Evolutionary conservation across 2,888 invertebrate genomes (phyloP), one percentile per base, ranked within the genome.

Genomic region (Parnassius orleans): DNA sequence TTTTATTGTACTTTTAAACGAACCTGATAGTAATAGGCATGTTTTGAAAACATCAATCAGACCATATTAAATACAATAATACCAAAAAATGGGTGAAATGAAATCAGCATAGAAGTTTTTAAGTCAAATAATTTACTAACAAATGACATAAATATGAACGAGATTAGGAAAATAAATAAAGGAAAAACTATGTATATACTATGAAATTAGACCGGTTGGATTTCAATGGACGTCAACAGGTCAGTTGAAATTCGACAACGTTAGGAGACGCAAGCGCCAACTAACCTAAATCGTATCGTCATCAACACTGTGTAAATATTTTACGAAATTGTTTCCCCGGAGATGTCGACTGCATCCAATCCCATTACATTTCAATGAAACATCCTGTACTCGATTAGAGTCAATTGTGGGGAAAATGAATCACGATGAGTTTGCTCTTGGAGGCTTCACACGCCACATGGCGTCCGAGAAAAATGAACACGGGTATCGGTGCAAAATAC

Each of bases 381-480:
- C 80, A 70, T 47, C 73, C 80, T 81, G 72, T 78, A 75, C 68
- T 53, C 41, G 10, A 55, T 54, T 58, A n/a, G 33, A 64, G 71
- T 65, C 66, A 63, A 68, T 66, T 65, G 67, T 66, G 68, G 70
- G 64, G 72, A 73, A 71, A 75, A 75, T 64, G 68, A 69, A 68
- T 69, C 42, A 54, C 52, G 72, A 71, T 70, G 75, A 69, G 70
- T 55, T 55, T 19, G 14, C 41, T 53, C 60, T 48, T 9, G 69
- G 72, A 69, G 65, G 59, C 64, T 78, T 81, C 78, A 76, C 79
- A 80, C 77, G 74, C 63, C 68, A 69, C 58, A 52, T 56, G 63
- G 72, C 73, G 57, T 67, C 66, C 59, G 76, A 69, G 67, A 66
- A 68, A 68, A 69, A 67, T 68, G 69, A 68, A 72, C 72, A 60